Evolutionary conservation across 2,888 invertebrate species (phyloP).

Genomic region (Gryllus longicercus): DNA sequence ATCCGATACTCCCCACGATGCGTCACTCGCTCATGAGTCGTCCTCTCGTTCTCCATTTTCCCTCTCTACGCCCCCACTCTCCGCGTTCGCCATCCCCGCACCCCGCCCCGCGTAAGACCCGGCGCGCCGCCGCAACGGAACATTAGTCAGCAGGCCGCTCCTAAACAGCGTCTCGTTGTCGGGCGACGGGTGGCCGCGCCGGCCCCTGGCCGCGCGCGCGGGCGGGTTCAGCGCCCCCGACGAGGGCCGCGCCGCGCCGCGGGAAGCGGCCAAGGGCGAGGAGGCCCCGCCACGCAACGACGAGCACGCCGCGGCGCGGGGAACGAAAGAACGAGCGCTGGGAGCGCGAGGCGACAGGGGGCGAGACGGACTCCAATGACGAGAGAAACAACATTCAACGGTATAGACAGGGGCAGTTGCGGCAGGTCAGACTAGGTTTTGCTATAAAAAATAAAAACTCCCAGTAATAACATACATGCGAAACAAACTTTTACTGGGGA

Average conservation of each 20-base stretch:
- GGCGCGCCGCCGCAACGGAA: not conserved
- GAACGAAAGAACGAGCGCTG: too few species aligned
- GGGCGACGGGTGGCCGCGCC: not conserved
- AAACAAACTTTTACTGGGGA: too few species aligned
- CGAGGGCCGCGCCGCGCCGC: not conserved
- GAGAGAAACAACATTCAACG: too few species aligned
- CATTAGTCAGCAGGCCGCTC: slow-evolving; percentile 1
- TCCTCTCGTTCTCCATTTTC: not conserved
- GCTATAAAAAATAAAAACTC: too few species aligned
- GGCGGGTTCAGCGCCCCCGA: not conserved
- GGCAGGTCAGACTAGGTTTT: too few species aligned
- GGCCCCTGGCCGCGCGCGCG: not conserved
- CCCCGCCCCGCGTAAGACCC: not conserved
- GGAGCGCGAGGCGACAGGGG: too few species aligned
- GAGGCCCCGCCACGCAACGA: not conserved
- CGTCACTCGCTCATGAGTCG: too few species aligned
- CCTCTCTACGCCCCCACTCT: not conserved
- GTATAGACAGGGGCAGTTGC: too few species aligned
- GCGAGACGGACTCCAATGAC: too few species aligned
- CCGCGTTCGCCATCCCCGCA: not conserved
- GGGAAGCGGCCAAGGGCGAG: not conserved
- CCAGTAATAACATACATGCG: too few species aligned
- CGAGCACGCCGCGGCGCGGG: not conserved
- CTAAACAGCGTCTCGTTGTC: not conserved
- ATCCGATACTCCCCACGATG: too few species aligned